Conservation (phyloP, 2,797 vertebrate species). For the Leptodactylus fallax region DNA sequence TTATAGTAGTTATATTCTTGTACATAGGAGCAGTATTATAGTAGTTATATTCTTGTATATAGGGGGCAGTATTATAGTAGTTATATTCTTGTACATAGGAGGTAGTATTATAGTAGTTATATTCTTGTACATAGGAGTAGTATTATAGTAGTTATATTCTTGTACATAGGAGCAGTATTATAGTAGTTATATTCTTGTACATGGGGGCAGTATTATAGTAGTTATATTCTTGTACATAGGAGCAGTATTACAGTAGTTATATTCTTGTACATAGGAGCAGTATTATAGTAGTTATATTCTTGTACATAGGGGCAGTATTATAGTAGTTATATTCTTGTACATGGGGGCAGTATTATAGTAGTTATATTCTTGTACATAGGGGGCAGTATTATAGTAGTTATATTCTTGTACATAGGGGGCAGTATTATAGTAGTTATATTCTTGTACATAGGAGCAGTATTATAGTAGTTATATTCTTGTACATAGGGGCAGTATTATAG, state of each 20-base stretch:
- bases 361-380: slow-evolving; percentile 6
- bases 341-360: neutral
- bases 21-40: neutral
- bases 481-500: slow-evolving; percentile 16
- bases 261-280: slow-evolving; percentile 5
- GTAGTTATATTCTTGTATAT: slow-evolving; percentile 1
- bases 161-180: slow-evolving; percentile 15
- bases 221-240: slow-evolving; percentile 15
- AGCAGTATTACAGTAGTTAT: slow-evolving; percentile 18
- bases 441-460: slow-evolving; percentile 12
- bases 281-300: slow-evolving; percentile 12
- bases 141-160: slow-evolving; percentile 26
- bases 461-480: slow-evolving; percentile 25
- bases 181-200: slow-evolving; percentile 18
- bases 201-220: slow-evolving; percentile 16
- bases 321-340: slow-evolving; percentile 7
- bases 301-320: neutral
- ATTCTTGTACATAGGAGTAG: neutral
- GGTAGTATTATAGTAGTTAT: neutral
- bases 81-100: too few relatives aligned
- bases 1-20: slow-evolving; percentile 9
- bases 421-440: slow-evolving; percentile 21
- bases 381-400: neutral
- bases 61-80: neutral
- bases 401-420: neutral